Evolutionary conservation across 2,797 vertebrate genomes (phyloP).

Genomic region (Lepidocolaptes lacrymiger): DNA sequence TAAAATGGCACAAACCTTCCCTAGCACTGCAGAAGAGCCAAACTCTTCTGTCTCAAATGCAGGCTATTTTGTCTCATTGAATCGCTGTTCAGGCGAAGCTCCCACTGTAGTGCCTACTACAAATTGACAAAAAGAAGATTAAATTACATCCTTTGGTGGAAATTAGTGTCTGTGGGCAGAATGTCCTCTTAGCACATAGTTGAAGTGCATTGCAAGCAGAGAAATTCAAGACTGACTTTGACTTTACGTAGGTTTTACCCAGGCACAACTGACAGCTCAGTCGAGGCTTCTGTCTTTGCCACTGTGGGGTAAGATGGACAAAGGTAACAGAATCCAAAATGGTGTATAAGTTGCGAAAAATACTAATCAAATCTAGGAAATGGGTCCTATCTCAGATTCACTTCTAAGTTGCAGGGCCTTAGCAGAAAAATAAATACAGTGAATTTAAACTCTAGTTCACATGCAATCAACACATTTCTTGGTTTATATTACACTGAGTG

Average conservation of each 20-base stretch:
- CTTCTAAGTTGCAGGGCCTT: background rate
- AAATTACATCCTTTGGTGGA: background rate
- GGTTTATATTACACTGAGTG: background rate
- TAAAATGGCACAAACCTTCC: background rate
- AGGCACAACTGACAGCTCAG: background rate
- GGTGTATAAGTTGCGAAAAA: background rate
- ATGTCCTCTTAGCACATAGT: background rate
- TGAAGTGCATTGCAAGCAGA: background rate
- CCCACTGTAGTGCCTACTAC: fast-evolving
- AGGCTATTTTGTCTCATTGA: background rate
- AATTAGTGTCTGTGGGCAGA: background rate
- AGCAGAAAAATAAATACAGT: background rate
- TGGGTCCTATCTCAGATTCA: background rate
- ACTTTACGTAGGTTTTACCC: background rate
- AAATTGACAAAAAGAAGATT: background rate
- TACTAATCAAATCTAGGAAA: background rate
- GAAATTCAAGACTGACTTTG: background rate
- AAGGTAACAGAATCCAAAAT: background rate
- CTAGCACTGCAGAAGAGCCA: background rate
- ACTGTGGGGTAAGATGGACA: background rate
- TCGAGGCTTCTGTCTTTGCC: background rate
- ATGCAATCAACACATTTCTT: background rate
- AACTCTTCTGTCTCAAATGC: background rate
- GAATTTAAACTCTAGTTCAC: background rate
- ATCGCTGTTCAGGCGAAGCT: background rate